Percentiles rank a stretch among this genome's conserved stretches.
Evolutionary conservation across 2,888 invertebrate species (phyloP).

Genomic region (Exephanes ischioxanthus): DNA sequence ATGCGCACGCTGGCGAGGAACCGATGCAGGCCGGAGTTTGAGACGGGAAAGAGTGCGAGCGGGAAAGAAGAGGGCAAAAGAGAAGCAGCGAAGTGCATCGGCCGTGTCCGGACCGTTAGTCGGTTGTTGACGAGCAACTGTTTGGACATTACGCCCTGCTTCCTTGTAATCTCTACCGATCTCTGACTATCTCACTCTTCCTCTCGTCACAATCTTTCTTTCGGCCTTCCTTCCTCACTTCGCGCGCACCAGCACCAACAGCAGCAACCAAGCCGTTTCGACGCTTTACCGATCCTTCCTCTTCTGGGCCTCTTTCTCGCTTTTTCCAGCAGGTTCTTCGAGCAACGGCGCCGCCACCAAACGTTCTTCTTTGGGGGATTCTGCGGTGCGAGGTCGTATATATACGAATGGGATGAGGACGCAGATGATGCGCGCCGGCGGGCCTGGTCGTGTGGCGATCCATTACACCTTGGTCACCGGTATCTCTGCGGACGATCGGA

Average conservation of each 20-base stretch:
- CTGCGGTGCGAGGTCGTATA: constrained; percentile 14
- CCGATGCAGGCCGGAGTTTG: constrained; percentile 16
- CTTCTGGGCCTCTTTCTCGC: constrained; percentile 24
- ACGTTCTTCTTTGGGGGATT: constrained; percentile 30
- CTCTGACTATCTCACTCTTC: constrained; percentile 68
- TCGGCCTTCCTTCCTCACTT: constrained; percentile 56
- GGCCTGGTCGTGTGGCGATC: constrained; percentile 79
- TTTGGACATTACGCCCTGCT: constrained; percentile 81
- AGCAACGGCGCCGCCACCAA: constrained; percentile 8
- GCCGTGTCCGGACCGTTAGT: constrained; percentile 73
- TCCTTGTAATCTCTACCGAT: constrained; percentile 80
- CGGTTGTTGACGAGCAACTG: constrained; percentile 81
- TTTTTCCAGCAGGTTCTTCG: constrained; percentile 33
- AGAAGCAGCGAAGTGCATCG: constrained; percentile 43
- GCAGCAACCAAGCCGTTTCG: constrained; percentile 37
- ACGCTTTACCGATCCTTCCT: constrained; percentile 41
- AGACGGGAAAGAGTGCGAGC: not conserved
- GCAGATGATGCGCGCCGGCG: constrained; percentile 67
- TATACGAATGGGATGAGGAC: constrained; percentile 24
- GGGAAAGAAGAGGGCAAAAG: constrained; percentile 14
- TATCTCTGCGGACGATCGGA: constrained; percentile 79
- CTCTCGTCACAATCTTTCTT: constrained; percentile 54
- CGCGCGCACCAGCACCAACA: constrained; percentile 31
- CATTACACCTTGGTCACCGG: constrained; percentile 77
- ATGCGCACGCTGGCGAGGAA: constrained; percentile 22